A percentile compares a stretch with the other conserved stretches of the same genome.
phyloP scores from a whole-genome alignment of 2,113 vertebrate genomes.

The Cardinalis cardinalis region DNA sequence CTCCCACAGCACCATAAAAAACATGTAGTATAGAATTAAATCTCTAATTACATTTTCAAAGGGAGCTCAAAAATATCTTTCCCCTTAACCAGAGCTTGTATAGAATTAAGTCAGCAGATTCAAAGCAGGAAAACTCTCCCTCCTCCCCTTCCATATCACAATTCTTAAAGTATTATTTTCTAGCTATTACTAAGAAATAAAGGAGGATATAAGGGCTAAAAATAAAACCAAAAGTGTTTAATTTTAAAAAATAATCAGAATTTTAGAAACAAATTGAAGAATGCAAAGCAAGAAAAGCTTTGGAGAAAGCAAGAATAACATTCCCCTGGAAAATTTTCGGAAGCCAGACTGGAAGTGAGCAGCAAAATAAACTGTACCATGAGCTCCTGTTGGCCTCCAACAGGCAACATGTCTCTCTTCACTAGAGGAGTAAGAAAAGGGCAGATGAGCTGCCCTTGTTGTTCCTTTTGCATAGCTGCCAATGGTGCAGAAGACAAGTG shows the following conservation, averaged over 20 bases:
- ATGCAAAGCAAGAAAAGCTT: not conserved
- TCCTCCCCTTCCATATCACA: not conserved
- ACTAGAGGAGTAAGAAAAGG: not conserved
- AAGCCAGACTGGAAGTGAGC: not conserved
- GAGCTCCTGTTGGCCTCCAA: not conserved
- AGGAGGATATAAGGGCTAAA: not conserved
- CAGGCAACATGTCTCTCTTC: not conserved
- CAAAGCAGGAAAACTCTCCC: not conserved
- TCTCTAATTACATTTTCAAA: constrained; percentile 29
- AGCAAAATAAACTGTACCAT: not conserved
- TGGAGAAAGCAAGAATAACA: not conserved
- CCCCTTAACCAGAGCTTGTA: not conserved
- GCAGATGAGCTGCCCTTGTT: not conserved
- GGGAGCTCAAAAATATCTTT: not conserved
- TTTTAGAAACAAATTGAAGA: not conserved
- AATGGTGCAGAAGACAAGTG: not conserved
- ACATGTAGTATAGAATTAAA: not conserved
- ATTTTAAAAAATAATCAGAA: not conserved
- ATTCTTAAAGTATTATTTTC: not conserved
- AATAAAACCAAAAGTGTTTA: not conserved
- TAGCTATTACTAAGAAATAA: not conserved
- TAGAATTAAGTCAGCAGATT: constrained; percentile 6
- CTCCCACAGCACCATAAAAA: not conserved
- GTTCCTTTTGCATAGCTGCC: not conserved
- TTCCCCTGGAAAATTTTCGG: not conserved